Percentiles rank a stretch among this genome's conserved stretches.
Conservation (phyloP, 1,140 invertebrate genomes). For the Leptinotarsa texana region DNA sequence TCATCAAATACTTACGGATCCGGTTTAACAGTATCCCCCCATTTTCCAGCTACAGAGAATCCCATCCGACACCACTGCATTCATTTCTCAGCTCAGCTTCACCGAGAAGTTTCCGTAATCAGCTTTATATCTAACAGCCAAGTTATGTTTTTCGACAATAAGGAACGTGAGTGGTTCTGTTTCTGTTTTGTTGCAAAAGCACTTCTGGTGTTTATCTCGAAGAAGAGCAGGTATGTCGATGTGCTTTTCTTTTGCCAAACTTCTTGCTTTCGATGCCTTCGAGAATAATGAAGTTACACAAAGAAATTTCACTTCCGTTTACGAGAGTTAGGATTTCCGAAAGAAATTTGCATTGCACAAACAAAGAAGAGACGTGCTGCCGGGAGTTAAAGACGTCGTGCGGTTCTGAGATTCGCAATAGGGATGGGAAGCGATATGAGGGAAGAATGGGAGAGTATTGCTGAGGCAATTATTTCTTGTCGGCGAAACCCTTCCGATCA, state of each 20-base stretch:
- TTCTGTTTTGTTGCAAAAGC: constrained; percentile 5
- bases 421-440: too few relatives aligned
- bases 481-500: too few relatives aligned
- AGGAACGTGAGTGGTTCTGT: not conserved
- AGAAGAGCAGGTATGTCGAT: too few relatives aligned
- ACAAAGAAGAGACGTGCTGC: not conserved
- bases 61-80: too few relatives aligned
- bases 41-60: too few relatives aligned
- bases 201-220: not conserved
- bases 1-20: too few relatives aligned
- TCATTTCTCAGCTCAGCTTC: too few relatives aligned
- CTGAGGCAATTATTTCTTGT: too few relatives aligned
- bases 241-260: not conserved
- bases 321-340: not conserved
- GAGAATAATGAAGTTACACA: not conserved
- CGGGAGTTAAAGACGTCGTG: too few relatives aligned
- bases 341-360: not conserved
- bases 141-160: not conserved
- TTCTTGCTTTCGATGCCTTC: not conserved
- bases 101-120: not conserved
- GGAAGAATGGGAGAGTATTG: too few relatives aligned
- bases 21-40: too few relatives aligned
- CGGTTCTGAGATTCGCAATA: too few relatives aligned
- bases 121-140: not conserved
- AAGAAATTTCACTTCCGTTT: not conserved